phyloP scores from a whole-genome alignment of 2,888 invertebrate genomes.

The Mesopsocus fuscifrons region DNA sequence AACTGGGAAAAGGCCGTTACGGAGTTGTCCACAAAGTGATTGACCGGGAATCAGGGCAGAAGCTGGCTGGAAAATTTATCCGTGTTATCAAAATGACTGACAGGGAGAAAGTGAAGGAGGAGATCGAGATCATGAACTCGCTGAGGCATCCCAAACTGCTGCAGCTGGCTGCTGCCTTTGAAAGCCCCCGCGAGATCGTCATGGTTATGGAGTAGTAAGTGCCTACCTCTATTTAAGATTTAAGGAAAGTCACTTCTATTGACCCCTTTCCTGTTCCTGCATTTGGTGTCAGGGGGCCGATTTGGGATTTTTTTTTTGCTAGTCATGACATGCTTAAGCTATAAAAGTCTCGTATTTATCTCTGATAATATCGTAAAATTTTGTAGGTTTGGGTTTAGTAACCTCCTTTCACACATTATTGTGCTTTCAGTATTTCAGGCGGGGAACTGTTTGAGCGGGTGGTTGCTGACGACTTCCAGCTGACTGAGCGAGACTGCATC shows the following conservation, averaged over 20 bases:
- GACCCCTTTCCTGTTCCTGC: neutral
- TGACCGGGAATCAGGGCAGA: constrained; percentile 40
- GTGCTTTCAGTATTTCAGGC: constrained; percentile 78
- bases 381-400: no score
- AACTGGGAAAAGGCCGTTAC: constrained; percentile 55
- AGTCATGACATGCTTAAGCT: no score
- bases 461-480: constrained; percentile 77
- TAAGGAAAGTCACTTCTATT: neutral
- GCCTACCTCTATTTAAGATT: constrained; percentile 10
- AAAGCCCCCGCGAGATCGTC: constrained; percentile 53
- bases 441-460: constrained; percentile 89
- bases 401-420: no score
- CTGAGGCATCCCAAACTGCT: constrained; percentile 70
- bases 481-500: constrained; percentile 73
- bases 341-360: no score
- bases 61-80: constrained; percentile 68
- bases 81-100: constrained; percentile 52
- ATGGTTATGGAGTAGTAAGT: constrained; percentile 87
- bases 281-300: neutral
- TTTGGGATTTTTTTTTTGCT: neutral
- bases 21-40: constrained; percentile 49
- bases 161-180: constrained; percentile 64
- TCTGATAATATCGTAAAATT: no score
- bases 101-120: constrained; percentile 55
- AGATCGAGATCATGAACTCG: constrained; percentile 72